These are phyloP conservation scores for Poecilia wingei DNA, from an alignment of 2,797 vertebrate species.

Conservation along the genomic window DNA sequence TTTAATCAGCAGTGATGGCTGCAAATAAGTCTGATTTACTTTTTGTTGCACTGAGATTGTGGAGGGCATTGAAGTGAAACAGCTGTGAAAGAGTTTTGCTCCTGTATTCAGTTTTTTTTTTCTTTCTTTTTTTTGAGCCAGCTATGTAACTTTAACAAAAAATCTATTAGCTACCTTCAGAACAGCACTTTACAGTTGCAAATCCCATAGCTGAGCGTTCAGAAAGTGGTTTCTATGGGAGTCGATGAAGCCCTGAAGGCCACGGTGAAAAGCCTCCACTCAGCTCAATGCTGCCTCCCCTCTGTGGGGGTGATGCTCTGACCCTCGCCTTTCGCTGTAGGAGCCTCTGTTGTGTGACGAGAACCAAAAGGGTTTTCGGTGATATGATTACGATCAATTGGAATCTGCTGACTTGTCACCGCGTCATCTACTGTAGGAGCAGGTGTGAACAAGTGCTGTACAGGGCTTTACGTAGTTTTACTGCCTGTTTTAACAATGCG, in stretches of 20 bases:
- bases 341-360: constrained; percentile 44
- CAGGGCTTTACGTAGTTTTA: constrained; percentile 69
- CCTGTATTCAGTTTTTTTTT: constrained; percentile 10
- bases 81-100: constrained; percentile 56
- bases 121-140: constrained; percentile 8
- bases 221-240: constrained; percentile 20
- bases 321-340: constrained; percentile 65
- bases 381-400: constrained; percentile 40
- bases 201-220: constrained; percentile 26
- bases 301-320: constrained; percentile 36
- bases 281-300: constrained; percentile 58
- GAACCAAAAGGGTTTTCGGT: constrained; percentile 30
- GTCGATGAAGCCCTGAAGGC: constrained; percentile 34
- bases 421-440: constrained; percentile 43
- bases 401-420: constrained; percentile 45
- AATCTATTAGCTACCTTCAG: constrained; percentile 30
- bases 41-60: constrained; percentile 69
- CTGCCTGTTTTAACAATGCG: constrained; percentile 63
- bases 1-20: constrained; percentile 47
- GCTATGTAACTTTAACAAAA: constrained; percentile 55
- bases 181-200: constrained; percentile 47
- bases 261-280: constrained; percentile 38
- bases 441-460: constrained; percentile 68
- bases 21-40: constrained; percentile 35
- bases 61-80: constrained; percentile 49